These are phyloP conservation scores for Elysia chlorotica DNA, from an alignment of 1,140 invertebrate species.

Conservation along the genomic window DNA sequence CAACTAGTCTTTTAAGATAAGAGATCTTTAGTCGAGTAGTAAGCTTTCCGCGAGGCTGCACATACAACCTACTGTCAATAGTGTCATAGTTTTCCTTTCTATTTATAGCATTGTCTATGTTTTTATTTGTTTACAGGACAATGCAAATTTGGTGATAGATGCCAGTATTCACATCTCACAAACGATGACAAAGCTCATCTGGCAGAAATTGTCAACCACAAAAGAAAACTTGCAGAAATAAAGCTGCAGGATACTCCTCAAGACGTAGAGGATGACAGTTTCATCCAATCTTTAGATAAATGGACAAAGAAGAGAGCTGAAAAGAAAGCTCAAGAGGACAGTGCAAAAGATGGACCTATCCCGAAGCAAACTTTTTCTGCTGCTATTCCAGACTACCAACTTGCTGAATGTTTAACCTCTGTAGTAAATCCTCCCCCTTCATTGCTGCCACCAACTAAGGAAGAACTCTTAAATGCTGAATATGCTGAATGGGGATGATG, in stretches of 20 bases:
- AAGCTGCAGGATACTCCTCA: neutral
- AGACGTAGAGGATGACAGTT: neutral
- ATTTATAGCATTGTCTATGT: neutral
- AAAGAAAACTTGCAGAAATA: neutral
- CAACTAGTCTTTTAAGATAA: no score
- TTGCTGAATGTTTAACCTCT: neutral
- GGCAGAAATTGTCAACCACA: neutral
- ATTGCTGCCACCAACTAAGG: conserved; percentile 2
- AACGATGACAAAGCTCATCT: conserved; percentile 1
- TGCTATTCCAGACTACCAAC: conserved; percentile 12
- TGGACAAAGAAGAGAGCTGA: conserved; percentile 2
- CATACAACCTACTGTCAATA: neutral
- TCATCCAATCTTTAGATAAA: neutral
- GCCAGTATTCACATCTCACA: conserved; percentile 18
- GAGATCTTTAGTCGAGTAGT: no score
- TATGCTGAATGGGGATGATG: conserved; percentile 18
- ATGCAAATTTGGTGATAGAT: conserved; percentile 10
- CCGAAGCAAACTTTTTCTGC: no score
- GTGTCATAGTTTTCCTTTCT: neutral
- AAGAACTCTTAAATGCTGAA: conserved; percentile 3
- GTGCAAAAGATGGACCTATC: no score
- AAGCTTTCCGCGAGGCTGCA: neutral
- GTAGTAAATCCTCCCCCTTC: conserved; percentile 3
- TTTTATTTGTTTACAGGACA: conserved; percentile 11
- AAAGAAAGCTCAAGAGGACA: no score